Base-by-base conservation (phyloP, 2,888 invertebrate genomes). In the Cloeon dipterum region DNA sequence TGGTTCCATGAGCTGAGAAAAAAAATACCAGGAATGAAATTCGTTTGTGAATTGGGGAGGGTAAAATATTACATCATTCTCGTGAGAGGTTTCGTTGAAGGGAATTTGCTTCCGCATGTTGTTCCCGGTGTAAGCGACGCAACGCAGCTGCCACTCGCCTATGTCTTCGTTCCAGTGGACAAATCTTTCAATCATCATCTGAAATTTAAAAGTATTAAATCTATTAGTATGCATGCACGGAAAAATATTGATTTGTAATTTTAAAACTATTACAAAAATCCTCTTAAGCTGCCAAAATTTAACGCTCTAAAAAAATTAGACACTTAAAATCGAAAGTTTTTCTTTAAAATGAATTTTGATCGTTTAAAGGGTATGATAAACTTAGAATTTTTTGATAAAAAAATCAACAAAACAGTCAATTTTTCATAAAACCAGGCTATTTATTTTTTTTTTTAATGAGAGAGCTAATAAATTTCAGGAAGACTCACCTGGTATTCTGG, bases 121-220 rank as follows among this genome's bases (percentile, higher is more conserved):
- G 61, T 98, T 98, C 0, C 96, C 96, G 5, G 94, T 91, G 57
- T 98, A 98, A 0, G 96, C 96, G 5, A 98, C 91, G 56, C 94
- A 94, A 54, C 81, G 79, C 33, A 98, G 68, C 55, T 96, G 93
- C 85, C 94, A 98, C 57, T 98, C 96, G 21, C 94, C 94, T 21
- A 93, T 83, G 51, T 96, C 94, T 56, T 93, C 93, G 60, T 93
- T 96, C 91, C 94, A 98, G 50, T 83, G 77, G 32, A 91, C 79
- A 52, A 91, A 83, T 48, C 77, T 68, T 50, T 89, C 86, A 42
- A 94, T 82, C 58, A 85, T 68, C 35, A 76, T 76, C 77, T 83
- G 20, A 41, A 29, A 32, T 20, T 35, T 35, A 35, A 21, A 34
- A 42, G 19, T n/a, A n/a, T n/a, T n/a, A n/a, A n/a, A n/a, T n/a